Evolutionary conservation across 2,888 invertebrate genomes (phyloP), one percentile per base, ranked within the genome.

Genomic region (Cyclophora albipunctata): DNA sequence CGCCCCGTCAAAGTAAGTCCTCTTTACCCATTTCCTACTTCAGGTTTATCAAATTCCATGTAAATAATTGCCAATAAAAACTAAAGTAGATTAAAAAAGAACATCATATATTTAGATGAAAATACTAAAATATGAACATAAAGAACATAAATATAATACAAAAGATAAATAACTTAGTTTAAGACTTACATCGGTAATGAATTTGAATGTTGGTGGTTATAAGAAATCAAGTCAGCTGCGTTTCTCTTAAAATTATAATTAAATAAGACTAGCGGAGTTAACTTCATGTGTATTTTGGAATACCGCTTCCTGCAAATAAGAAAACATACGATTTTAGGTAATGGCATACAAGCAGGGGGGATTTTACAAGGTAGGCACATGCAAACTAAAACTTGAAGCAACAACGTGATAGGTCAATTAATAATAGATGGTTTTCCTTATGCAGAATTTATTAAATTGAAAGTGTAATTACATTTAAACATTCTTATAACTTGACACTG

Each of bases 271-370:
- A 86, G 76, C 68, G 69, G 80, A 71, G 68, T 77, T 71, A 43
- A 86, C 85, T 84, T 87, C 87, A 88, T 75, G 87, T 87, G 79
- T 88, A 88, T 84, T 88, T 87, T 81, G 88, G 88, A 81, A 86
- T 80, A 85, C 87, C 83, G 85, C 78, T 79, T 75, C 87, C 88
- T 88, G 88, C 56, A 87, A 88, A 84, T 75, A 82, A 84, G 69
- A 78, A 73, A 64, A 59, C 43, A 20, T 20, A 20, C 20, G 20
- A 20, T 20, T 20, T 20, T 20, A 20, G 20, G 20, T 20, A 20
- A 20, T 20, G 20, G 20, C 20, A 20, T 20, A 20, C 20, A 20
- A 20, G 20, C 20, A 20, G 20, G 20, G 20, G 20, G 20, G 20
- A 20, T 20, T 20, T 20, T 20, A 20, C 20, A 20, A 20, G 20